Evolutionary conservation across 2,888 invertebrate genomes (phyloP).

Genomic region (Erebia ligea): DNA sequence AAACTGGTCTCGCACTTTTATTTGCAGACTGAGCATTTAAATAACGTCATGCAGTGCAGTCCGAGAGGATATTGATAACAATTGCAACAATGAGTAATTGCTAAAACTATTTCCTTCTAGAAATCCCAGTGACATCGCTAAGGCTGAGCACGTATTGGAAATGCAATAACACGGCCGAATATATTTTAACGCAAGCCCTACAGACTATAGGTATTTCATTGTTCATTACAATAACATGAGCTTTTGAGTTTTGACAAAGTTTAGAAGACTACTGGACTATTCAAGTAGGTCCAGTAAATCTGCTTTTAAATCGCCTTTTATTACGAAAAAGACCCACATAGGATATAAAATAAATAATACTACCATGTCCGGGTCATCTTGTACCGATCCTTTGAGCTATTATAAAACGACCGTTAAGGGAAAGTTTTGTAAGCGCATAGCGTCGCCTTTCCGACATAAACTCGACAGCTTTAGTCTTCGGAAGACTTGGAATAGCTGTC

Average conservation of each 20-base stretch:
- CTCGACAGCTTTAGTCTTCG: background rate
- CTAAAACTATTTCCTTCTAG: slow-evolving; percentile 32
- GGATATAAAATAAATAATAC: no score
- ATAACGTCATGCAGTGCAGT: slow-evolving; percentile 16
- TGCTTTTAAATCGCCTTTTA: background rate
- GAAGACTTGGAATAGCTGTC: background rate
- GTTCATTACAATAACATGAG: background rate
- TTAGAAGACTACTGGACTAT: background rate
- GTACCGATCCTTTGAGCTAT: background rate
- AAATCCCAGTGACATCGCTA: slow-evolving; percentile 28
- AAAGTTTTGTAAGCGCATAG: background rate
- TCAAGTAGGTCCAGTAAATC: background rate
- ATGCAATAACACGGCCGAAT: background rate
- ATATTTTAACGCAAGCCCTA: background rate
- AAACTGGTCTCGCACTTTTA: slow-evolving; percentile 16
- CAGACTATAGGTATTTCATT: background rate
- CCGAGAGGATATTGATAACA: slow-evolving; percentile 32
- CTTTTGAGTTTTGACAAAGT: background rate
- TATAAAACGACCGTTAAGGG: background rate
- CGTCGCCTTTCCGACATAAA: background rate
- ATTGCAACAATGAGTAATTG: slow-evolving; percentile 28
- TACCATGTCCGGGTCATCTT: background rate
- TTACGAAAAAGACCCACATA: no score
- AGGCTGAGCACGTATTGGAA: slow-evolving; percentile 19
- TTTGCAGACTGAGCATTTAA: slow-evolving; percentile 8